phyloP scores from a whole-genome alignment of 2,797 vertebrate genomes.

The Parauchenoglanis ngamensis region DNA sequence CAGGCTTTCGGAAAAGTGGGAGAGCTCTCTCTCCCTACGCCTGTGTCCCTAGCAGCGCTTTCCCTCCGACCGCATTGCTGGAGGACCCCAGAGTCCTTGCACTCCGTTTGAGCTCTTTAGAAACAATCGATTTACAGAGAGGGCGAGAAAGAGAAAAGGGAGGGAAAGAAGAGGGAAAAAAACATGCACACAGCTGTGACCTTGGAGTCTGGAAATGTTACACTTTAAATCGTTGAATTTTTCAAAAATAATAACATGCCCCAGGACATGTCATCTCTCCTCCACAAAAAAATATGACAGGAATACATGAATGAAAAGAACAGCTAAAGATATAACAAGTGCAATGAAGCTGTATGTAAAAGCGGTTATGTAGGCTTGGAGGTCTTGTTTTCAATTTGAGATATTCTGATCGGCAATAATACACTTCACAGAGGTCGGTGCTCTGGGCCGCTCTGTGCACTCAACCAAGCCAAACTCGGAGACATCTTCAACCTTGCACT shows the following conservation, averaged over 20 bases:
- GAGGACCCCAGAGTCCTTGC: constrained; percentile 60
- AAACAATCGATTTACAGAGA: constrained; percentile 78
- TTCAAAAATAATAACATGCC: constrained; percentile 65
- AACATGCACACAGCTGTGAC: constrained; percentile 74
- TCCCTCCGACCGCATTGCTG: constrained; percentile 67
- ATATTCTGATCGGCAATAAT: constrained; percentile 74
- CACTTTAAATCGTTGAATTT: constrained; percentile 77
- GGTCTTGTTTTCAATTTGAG: constrained; percentile 81
- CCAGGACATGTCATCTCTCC: constrained; percentile 78
- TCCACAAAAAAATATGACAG: constrained; percentile 70
- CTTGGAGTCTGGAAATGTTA: constrained; percentile 79
- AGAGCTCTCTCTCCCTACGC: constrained; percentile 61
- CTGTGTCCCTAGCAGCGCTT: constrained; percentile 76
- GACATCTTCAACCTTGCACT: constrained; percentile 38
- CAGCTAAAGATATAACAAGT: constrained; percentile 74
- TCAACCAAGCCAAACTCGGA: constrained; percentile 63
- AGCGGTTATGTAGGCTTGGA: constrained; percentile 78
- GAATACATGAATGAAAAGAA: constrained; percentile 79
- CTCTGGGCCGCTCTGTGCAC: constrained; percentile 60
- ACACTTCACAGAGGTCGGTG: constrained; percentile 58
- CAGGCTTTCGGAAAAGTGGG: constrained; percentile 43
- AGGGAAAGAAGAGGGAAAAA: constrained; percentile 53
- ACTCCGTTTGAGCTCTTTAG: constrained; percentile 74
- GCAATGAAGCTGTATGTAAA: constrained; percentile 75
- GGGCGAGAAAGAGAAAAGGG: constrained; percentile 55